Conservation (phyloP, 2,888 invertebrate genomes). For the Actias luna region DNA sequence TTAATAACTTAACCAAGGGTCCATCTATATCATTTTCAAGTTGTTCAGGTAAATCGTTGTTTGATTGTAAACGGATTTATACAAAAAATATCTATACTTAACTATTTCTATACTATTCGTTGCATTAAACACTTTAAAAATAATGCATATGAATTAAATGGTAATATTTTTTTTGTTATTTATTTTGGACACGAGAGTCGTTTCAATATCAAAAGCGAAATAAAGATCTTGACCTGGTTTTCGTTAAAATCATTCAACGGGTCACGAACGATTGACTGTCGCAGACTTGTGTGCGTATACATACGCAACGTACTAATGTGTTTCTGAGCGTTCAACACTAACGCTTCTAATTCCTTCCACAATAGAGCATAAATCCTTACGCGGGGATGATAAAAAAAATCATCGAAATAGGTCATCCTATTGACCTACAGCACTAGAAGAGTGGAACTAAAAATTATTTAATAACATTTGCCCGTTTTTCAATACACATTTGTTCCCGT, state of each 20-base stretch:
- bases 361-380: not conserved
- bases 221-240: slow-evolving; percentile 78
- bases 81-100: too few species aligned
- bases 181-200: slow-evolving; percentile 43
- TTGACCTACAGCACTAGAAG: not conserved
- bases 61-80: too few species aligned
- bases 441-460: not conserved
- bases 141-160: too few species aligned
- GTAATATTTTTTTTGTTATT: too few species aligned
- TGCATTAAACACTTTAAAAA: too few species aligned
- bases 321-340: slow-evolving; percentile 56
- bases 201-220: slow-evolving; percentile 63
- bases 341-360: slow-evolving; percentile 23
- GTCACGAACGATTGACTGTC: slow-evolving; percentile 79
- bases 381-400: not conserved
- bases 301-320: slow-evolving; percentile 56
- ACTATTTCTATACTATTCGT: too few species aligned
- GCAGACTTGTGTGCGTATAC: slow-evolving; percentile 65
- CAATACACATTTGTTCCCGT: too few species aligned
- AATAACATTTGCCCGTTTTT: too few species aligned
- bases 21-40: too few species aligned
- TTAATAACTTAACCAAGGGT: too few species aligned
- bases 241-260: slow-evolving; percentile 75
- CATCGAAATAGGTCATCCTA: not conserved
- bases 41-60: too few species aligned